These are phyloP conservation scores for Anisognathus igniventris DNA, from an alignment of 2,797 vertebrate species.

Conservation along the genomic window DNA sequence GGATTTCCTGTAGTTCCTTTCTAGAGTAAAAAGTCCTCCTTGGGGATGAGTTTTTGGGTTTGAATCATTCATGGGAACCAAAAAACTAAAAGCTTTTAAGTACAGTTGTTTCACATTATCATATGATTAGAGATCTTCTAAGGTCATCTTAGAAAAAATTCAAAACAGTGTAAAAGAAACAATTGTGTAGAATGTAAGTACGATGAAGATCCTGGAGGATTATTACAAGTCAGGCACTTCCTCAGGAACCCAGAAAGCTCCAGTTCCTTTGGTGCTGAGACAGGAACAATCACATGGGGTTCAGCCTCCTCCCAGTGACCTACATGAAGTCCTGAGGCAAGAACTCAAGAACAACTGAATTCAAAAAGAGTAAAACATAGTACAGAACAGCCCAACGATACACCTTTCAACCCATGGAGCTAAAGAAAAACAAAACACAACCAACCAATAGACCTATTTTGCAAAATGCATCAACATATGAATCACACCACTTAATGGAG, in stretches of 20 bases:
- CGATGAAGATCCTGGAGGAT: neutral
- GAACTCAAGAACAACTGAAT: neutral
- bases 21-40: neutral
- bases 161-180: neutral
- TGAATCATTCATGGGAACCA: neutral
- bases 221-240: neutral
- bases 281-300: neutral
- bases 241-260: neutral
- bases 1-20: neutral
- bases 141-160: neutral
- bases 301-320: neutral
- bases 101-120: neutral
- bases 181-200: neutral
- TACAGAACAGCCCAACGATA: neutral
- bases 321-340: neutral
- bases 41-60: neutral
- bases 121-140: neutral
- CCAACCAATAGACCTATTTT: neutral
- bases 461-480: neutral
- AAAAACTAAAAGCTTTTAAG: neutral
- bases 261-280: neutral
- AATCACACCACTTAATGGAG: neutral
- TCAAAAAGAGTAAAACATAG: neutral
- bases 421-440: neutral
- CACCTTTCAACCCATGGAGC: neutral